Evolutionary conservation across 2,113 vertebrate species (phyloP).

Genomic region (human): DNA sequence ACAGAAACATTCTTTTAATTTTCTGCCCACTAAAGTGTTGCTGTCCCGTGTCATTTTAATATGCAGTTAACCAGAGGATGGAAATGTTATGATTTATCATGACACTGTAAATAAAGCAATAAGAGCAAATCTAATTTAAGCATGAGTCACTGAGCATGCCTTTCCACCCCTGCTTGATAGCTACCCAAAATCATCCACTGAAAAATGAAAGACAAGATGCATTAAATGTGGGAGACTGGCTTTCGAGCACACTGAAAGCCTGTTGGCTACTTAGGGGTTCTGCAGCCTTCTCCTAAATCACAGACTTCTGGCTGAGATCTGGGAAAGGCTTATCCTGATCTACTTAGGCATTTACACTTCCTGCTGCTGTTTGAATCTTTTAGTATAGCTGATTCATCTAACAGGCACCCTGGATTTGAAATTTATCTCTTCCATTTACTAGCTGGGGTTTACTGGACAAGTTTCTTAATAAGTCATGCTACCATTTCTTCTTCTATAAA

Average conservation of each 20-base stretch:
- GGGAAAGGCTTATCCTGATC: neutral
- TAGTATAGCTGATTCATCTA: neutral
- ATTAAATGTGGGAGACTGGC: neutral
- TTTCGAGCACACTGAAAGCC: neutral
- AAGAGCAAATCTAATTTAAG: slow-evolving; percentile 68
- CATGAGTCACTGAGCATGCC: slow-evolving; percentile 37
- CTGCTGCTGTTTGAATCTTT: neutral
- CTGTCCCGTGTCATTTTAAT: slow-evolving; percentile 58
- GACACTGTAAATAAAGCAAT: slow-evolving; percentile 73
- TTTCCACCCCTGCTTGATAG: slow-evolving; percentile 37
- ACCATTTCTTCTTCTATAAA: neutral
- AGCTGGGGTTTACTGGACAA: neutral
- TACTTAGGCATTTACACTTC: neutral
- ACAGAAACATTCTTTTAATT: slow-evolving; percentile 57
- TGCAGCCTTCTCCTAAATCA: neutral
- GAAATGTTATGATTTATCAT: slow-evolving; percentile 73
- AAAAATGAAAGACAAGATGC: slow-evolving; percentile 11
- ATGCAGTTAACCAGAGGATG: slow-evolving; percentile 54
- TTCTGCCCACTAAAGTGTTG: slow-evolving; percentile 57
- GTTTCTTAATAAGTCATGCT: neutral
- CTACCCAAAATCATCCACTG: neutral
- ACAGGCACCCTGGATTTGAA: neutral
- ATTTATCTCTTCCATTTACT: neutral
- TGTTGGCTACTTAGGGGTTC: neutral
- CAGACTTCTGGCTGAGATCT: neutral